phyloP scores from a whole-genome alignment of 2,797 vertebrate genomes.

The Adrianichthys oophorus region DNA sequence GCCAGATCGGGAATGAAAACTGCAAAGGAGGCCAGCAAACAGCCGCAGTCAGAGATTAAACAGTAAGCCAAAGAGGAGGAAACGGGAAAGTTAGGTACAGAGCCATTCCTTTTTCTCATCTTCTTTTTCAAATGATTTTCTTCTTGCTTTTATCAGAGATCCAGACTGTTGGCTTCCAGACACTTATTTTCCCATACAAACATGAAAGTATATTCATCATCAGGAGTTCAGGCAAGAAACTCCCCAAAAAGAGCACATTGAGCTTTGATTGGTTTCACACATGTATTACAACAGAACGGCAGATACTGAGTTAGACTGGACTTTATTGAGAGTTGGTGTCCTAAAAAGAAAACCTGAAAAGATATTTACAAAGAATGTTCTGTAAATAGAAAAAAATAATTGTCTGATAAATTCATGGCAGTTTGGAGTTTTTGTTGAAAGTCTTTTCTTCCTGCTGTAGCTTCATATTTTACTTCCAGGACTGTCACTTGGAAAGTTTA shows the following conservation, averaged over 20 bases:
- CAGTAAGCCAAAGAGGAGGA: slow-evolving; percentile 38
- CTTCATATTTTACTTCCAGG: too few species aligned
- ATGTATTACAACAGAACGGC: not conserved
- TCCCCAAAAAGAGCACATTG: too few species aligned
- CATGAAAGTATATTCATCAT: too few species aligned
- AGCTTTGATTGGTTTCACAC: not conserved
- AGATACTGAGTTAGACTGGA: not conserved
- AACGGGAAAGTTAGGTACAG: slow-evolving; percentile 46
- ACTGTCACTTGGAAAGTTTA: too few species aligned
- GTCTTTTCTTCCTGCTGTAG: not conserved
- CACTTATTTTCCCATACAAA: too few species aligned
- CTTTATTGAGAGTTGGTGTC: not conserved
- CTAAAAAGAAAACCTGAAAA: not conserved
- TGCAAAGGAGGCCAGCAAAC: slow-evolving; percentile 47
- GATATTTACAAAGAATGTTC: not conserved
- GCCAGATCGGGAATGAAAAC: slow-evolving; percentile 37
- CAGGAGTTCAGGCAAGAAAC: too few species aligned
- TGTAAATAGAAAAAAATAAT: not conserved
- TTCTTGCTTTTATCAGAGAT: slow-evolving; percentile 51
- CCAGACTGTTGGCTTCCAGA: slow-evolving; percentile 34
- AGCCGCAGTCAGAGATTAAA: slow-evolving; percentile 54
- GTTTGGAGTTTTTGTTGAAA: not conserved
- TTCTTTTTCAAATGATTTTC: slow-evolving; percentile 49
- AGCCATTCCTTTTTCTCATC: slow-evolving; percentile 50
- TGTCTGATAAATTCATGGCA: not conserved